Percentiles rank a stretch among this genome's conserved stretches.
Conservation (phyloP, 2,888 invertebrate genomes). For the Rhagonycha fulva region DNA sequence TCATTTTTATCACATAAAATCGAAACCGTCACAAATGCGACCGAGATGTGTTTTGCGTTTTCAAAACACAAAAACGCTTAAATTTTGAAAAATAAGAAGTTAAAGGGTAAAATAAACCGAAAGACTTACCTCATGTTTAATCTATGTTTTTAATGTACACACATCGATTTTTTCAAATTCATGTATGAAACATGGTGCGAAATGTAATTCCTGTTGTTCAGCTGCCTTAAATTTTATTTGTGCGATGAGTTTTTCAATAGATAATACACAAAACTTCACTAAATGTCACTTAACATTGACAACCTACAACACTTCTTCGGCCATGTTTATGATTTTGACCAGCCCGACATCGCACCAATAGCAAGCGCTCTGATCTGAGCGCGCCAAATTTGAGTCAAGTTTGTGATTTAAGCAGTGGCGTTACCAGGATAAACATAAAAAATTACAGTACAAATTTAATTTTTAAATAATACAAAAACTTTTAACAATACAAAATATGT, state of each 20-base stretch:
- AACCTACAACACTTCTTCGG: conserved; percentile 32
- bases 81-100: neutral
- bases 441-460: neutral
- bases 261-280: conserved; percentile 20
- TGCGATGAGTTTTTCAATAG: conserved; percentile 10
- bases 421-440: neutral
- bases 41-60: neutral
- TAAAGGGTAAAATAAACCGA: neutral
- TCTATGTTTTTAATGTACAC: conserved; percentile 41
- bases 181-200: conserved; percentile 40
- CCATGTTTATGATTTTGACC: conserved; percentile 46
- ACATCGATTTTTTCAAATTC: conserved; percentile 37
- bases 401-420: neutral
- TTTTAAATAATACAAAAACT: neutral
- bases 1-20: neutral
- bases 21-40: neutral
- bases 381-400: neutral
- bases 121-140: conserved; percentile 44
- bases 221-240: conserved; percentile 4
- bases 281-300: conserved; percentile 25
- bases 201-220: neutral
- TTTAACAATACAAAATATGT: too few species aligned
- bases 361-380: neutral
- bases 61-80: neutral
- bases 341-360: conserved; percentile 43